Evolutionary conservation across 2,797 vertebrate species (phyloP).

Genomic region (Falco berigora): DNA sequence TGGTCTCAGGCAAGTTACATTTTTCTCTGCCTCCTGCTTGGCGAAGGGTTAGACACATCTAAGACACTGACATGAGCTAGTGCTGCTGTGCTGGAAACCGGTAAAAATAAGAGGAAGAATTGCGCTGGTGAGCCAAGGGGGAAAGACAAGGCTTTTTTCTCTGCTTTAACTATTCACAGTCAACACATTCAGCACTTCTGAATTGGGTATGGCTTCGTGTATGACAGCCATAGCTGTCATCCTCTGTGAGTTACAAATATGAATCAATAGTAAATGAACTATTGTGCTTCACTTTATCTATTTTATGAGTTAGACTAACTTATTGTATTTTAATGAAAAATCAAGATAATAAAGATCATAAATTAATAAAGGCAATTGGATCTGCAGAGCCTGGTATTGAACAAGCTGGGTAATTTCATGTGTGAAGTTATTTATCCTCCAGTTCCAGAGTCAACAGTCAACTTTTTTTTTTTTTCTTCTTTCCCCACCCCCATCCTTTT

Average conservation of each 20-base stretch:
- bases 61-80: background rate
- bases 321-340: slow-evolving; percentile 41
- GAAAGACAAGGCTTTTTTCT: fast-evolving
- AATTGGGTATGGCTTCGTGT: background rate
- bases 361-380: slow-evolving; percentile 29
- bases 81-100: background rate
- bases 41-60: fast-evolving
- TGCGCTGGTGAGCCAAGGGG: background rate
- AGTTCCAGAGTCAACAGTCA: background rate
- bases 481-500: background rate
- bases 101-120: background rate
- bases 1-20: background rate
- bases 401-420: background rate
- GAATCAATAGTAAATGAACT: slow-evolving; percentile 18
- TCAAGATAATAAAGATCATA: slow-evolving; percentile 34
- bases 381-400: background rate
- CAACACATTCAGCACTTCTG: background rate
- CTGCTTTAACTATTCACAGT: background rate
- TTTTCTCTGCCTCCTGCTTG: background rate
- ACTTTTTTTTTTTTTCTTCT: background rate
- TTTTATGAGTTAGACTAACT: background rate
- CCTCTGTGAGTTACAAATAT: background rate
- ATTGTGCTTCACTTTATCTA: background rate
- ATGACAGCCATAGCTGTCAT: background rate
- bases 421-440: slow-evolving; percentile 12